Evolutionary conservation across 2,113 vertebrate genomes (phyloP), one percentile per base, ranked within the genome.

Genomic region (Poicephalus gulielmi): DNA sequence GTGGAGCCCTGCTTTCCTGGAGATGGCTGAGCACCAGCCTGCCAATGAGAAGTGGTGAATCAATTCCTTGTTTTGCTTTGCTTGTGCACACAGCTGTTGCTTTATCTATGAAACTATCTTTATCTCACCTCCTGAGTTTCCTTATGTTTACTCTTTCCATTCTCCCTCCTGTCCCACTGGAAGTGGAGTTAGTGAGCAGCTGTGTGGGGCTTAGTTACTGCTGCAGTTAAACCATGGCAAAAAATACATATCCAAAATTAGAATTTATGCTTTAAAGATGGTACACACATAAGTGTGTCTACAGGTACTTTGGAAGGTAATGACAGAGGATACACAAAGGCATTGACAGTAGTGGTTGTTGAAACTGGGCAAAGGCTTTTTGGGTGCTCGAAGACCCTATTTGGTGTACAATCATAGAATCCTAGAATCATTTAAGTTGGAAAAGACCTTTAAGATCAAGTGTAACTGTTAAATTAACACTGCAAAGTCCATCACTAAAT

Each of bases 321-420:
- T 64, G 52, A n/a, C 6, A 55, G n/a, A 43, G 2, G 1, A 1
- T 55, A 46, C 9, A 13, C 4, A 10, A 8, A 28, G 3, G 2
- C 55, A 5, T n/a, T 74, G 10, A 27, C 8, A 16, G 11, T 55
- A 22, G 33, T n/a, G 14, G 9, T 37, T 41, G 2, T 8, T 59
- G 41, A 16, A 79, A 79, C 15, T 13, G 8, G 8, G 3, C 6
- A 71, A 64, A 63, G 7, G 4, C 1, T 49, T 55, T 76, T 53
- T 39, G 31, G 8, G 9, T 52, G 8, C 5, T 52, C 17, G 13
- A 70, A 70, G 57, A 23, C 11, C 25, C 7, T 25, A 17, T 13
- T 55, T 76, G 5, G 10, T 63, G 30, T 67, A 50, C 67, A 81
- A 50, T 50, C 78, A 82, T 19, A 19, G 24, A 49, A 73, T 50